Conservation (phyloP, 2,797 vertebrate species). For the Pygocentrus nattereri region DNA sequence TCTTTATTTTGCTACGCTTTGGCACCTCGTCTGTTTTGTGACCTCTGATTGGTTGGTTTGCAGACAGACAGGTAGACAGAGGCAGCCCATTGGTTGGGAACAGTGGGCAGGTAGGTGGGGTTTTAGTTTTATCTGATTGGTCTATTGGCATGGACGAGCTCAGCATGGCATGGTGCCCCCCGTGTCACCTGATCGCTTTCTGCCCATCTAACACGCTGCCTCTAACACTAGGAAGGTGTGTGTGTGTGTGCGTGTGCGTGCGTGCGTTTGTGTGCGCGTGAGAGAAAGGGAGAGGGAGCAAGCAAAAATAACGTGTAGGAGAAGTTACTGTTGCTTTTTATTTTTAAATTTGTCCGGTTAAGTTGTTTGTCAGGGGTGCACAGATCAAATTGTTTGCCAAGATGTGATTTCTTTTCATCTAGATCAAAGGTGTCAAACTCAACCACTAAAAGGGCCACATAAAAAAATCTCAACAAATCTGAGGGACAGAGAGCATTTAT, state of each 20-base stretch:
- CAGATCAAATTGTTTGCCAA: no score
- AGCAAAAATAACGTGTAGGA: no score
- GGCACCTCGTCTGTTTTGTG: slow-evolving; percentile 65
- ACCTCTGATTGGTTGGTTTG: slow-evolving; percentile 81
- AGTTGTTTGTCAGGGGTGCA: no score
- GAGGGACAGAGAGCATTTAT: no score
- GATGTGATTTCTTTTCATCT: no score
- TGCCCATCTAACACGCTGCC: slow-evolving; percentile 64
- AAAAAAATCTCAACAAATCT: no score
- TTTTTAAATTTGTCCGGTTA: no score
- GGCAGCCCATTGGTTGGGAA: slow-evolving; percentile 77
- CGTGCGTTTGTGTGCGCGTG: slow-evolving; percentile 2
- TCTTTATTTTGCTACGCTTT: slow-evolving; percentile 32
- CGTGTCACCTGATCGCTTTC: slow-evolving; percentile 57
- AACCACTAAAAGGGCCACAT: no score
- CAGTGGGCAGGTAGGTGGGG: slow-evolving; percentile 83
- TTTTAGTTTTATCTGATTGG: slow-evolving; percentile 61
- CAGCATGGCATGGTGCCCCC: slow-evolving; percentile 77
- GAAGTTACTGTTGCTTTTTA: no score
- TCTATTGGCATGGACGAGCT: slow-evolving; percentile 77
- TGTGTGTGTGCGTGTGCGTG: slow-evolving; percentile 37
- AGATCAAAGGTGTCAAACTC: no score
- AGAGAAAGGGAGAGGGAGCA: no score
- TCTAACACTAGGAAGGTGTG: slow-evolving; percentile 50
- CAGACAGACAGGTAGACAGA: slow-evolving; percentile 83